Evolutionary conservation across 2,113 vertebrate species (phyloP), one percentile per base, ranked within the genome.

Genomic region (Perca fluviatilis): DNA sequence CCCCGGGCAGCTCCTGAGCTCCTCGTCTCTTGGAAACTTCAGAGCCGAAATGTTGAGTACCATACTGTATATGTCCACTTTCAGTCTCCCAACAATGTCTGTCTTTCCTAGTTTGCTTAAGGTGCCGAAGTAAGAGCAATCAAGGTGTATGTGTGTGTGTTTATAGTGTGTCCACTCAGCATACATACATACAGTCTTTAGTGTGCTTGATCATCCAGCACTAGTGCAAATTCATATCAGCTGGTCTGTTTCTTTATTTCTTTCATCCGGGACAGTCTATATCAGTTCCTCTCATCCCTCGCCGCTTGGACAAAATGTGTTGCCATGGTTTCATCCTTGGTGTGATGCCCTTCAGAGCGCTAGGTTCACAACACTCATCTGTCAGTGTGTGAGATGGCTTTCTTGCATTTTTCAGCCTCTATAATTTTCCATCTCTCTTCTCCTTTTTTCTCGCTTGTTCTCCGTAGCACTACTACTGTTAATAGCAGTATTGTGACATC

Each of bases 201-300:
- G 89, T 89, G 94, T 94, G 93, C 94, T 91, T 90, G 83, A 88
- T 91, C 87, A 88, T 89, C 82, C 86, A 92, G 94, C 94, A 94
- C 94, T 94, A 94, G 94, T 94, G 94, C 94, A 94, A 94, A 94
- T 92, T 94, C 85, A 84, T 93, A 75, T 93, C 87, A 90, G 93
- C 93, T 94, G 93, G 91, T 94, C 93, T 90, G 88, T 88, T 89
- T 91, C 80, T 71, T 69, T 82, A 79, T 82, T 91, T 33, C 49
- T 53, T 54, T 70, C 82, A 79, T 85, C 72, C 23, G 19, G 82
- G 84, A 88, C 82, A 84, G 78, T 88, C 56, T 65, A 25, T 90
- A 81, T 87, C 69, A 53, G 47, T 62, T 80, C 82, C 71, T 86
- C 74, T 91, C 86, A 86, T 92, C 91, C 80, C 49, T 68, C 21